These are phyloP conservation scores for Netelia virgata DNA, from an alignment of 2,888 invertebrate genomes.

Conservation along the genomic window DNA sequence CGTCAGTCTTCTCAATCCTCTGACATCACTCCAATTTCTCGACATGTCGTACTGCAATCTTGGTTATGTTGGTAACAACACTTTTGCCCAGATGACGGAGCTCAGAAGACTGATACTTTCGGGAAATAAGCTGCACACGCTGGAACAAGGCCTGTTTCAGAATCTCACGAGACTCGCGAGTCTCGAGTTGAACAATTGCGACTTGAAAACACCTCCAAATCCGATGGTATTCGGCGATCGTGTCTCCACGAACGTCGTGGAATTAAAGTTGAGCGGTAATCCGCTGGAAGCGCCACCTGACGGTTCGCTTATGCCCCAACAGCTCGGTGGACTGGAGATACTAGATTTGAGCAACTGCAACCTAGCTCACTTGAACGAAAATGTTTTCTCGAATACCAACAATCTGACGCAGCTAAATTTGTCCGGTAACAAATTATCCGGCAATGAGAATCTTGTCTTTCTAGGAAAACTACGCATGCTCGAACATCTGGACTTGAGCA, in stretches of 20 bases:
- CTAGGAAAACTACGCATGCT: constrained; percentile 87
- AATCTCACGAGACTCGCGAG: constrained; percentile 89
- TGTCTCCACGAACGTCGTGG: constrained; percentile 88
- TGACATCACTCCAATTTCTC: constrained; percentile 89
- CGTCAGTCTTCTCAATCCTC: constrained; percentile 88
- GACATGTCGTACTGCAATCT: constrained; percentile 91
- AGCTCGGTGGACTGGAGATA: constrained; percentile 88
- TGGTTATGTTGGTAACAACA: constrained; percentile 88
- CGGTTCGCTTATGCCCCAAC: constrained; percentile 88
- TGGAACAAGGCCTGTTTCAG: constrained; percentile 89
- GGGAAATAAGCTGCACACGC: constrained; percentile 88
- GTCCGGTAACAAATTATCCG: constrained; percentile 87
- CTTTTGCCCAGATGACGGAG: constrained; percentile 90
- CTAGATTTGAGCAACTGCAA: constrained; percentile 90
- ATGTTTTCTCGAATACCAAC: constrained; percentile 88
- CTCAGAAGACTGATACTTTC: constrained; percentile 89
- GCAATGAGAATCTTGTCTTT: constrained; percentile 86
- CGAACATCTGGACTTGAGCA: constrained; percentile 88
- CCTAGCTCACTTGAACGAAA: constrained; percentile 87
- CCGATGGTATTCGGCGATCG: constrained; percentile 90
- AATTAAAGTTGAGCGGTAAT: constrained; percentile 89
- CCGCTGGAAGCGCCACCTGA: constrained; percentile 87
- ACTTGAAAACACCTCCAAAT: constrained; percentile 88
- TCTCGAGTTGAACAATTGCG: constrained; percentile 90
- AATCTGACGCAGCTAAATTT: constrained; percentile 89